Evolutionary conservation across 2,888 invertebrate genomes (phyloP).

Genomic region (Carcina quercana): DNA sequence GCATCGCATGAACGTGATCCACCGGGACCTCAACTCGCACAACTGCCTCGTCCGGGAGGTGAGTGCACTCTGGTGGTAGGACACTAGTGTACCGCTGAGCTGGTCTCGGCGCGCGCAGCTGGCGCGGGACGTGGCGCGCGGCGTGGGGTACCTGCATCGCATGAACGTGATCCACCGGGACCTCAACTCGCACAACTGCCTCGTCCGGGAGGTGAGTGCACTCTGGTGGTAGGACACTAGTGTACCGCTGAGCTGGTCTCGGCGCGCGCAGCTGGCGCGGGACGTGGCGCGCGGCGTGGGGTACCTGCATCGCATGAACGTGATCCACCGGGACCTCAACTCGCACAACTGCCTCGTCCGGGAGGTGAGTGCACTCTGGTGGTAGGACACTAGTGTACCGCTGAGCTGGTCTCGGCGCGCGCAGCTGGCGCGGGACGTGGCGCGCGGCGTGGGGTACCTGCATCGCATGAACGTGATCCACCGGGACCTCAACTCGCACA

Average conservation of each 20-base stretch:
- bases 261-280: slow-evolving; percentile 88
- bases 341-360: slow-evolving; percentile 95
- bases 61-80: slow-evolving; percentile 24
- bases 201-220: slow-evolving; percentile 79
- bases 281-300: slow-evolving; percentile 96
- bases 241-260: slow-evolving; percentile 84
- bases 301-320: slow-evolving; percentile 94
- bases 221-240: slow-evolving; percentile 36
- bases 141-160: slow-evolving; percentile 95
- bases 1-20: slow-evolving; percentile 96
- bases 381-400: slow-evolving; percentile 59
- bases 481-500: slow-evolving; percentile 95
- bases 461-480: slow-evolving; percentile 97
- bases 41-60: slow-evolving; percentile 91
- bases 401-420: slow-evolving; percentile 88
- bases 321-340: slow-evolving; percentile 96
- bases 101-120: slow-evolving; percentile 90
- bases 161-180: slow-evolving; percentile 96
- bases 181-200: slow-evolving; percentile 96
- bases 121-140: slow-evolving; percentile 93
- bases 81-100: slow-evolving; percentile 73
- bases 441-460: slow-evolving; percentile 94
- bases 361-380: slow-evolving; percentile 50
- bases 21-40: slow-evolving; percentile 95
- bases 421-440: slow-evolving; percentile 92